Evolutionary conservation across 64 coral and sea anemone genomes (phyloP).

Genomic region (Montipora sp.): DNA sequence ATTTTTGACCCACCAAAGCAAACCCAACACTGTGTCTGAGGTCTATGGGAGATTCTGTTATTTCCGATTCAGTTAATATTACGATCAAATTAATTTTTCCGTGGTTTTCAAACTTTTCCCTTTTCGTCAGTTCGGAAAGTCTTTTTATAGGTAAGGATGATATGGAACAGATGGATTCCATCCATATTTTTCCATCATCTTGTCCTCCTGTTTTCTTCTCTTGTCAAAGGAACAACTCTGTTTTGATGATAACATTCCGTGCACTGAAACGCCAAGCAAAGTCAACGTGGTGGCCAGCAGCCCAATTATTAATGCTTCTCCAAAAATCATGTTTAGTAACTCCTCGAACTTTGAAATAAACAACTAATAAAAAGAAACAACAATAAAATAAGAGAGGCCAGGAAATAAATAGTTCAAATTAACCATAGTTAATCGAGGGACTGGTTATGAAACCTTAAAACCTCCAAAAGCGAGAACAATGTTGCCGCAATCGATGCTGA

Average conservation of each 20-base stretch:
- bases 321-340: conserved; percentile 32
- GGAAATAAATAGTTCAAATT: neutral
- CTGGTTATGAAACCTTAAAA: no score
- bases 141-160: neutral
- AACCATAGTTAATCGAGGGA: no score
- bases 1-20: no score
- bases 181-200: conserved; percentile 48
- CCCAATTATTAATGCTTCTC: neutral
- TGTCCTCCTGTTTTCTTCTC: conserved; percentile 25
- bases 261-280: conserved; percentile 1
- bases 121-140: neutral
- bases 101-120: no score
- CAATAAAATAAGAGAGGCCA: neutral
- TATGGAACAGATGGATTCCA: conserved; percentile 26
- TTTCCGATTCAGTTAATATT: no score
- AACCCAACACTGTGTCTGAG: no score
- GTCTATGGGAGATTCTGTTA: neutral
- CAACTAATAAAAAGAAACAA: neutral
- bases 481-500: no score
- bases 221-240: neutral
- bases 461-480: no score
- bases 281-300: conserved; percentile 13
- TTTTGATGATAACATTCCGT: conserved; percentile 9
- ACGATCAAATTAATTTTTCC: no score
- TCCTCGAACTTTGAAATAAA: neutral